Percentiles rank a stretch among this genome's conserved stretches.
Conservation (phyloP, 1,140 invertebrate genomes). For the Wiebesia pumilae region DNA sequence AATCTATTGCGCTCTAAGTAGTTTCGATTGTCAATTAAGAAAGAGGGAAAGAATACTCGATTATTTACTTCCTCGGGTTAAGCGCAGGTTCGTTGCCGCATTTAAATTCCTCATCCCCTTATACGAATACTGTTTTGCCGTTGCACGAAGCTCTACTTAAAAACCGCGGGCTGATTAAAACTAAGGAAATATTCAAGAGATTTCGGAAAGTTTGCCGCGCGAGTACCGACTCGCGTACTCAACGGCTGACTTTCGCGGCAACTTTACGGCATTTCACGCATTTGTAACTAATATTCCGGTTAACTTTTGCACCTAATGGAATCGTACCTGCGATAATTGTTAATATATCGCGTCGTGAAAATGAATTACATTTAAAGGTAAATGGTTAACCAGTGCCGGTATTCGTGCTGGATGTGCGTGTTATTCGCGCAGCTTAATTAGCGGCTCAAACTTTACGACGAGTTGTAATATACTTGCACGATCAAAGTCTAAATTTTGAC, state of each 20-base stretch:
- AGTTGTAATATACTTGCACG: background rate
- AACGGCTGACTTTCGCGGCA: background rate
- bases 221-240: background rate
- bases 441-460: background rate
- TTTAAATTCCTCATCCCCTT: background rate
- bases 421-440: conserved; percentile 14
- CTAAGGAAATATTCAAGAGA: background rate
- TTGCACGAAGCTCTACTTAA: background rate
- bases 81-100: background rate
- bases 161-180: background rate
- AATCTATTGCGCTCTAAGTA: background rate
- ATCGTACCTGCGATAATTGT: background rate
- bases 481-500: background rate
- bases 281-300: background rate
- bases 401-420: background rate
- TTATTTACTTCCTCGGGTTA: background rate
- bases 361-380: background rate
- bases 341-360: background rate
- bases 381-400: background rate
- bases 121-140: background rate
- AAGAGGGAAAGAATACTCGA: background rate
- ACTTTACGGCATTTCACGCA: background rate
- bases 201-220: background rate
- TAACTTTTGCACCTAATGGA: background rate
- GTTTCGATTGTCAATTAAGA: background rate